Conservation (phyloP, 2,888 invertebrate species). For the Watsonalla binaria region DNA sequence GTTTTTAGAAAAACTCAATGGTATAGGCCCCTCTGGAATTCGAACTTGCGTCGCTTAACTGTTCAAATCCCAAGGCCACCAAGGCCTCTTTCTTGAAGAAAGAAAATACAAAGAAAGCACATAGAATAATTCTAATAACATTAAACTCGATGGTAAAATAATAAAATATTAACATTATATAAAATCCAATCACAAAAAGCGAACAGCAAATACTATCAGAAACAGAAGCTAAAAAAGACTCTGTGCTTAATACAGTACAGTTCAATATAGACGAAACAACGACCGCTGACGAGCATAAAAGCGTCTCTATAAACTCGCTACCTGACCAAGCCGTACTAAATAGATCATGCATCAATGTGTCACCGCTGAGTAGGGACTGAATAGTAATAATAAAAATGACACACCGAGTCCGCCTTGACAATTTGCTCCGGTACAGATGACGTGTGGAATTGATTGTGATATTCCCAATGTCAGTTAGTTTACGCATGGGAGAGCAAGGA, state of each 20-base stretch:
- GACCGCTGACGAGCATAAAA: slow-evolving; percentile 5
- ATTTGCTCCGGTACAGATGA: slow-evolving; percentile 54
- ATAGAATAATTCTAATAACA: too few species aligned
- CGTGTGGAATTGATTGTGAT: slow-evolving; percentile 39
- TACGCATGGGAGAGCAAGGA: slow-evolving; percentile 29
- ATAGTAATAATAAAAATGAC: slow-evolving; percentile 39
- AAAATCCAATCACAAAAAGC: neutral
- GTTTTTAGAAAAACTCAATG: too few species aligned
- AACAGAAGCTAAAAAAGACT: neutral
- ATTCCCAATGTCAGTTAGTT: slow-evolving; percentile 31
- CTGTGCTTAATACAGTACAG: neutral
- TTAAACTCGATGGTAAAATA: too few species aligned
- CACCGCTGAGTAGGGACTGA: slow-evolving; percentile 50
- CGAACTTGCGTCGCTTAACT: too few species aligned
- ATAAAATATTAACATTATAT: too few species aligned
- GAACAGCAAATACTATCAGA: neutral
- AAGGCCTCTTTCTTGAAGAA: too few species aligned
- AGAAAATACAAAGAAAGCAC: too few species aligned
- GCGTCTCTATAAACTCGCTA: slow-evolving; percentile 10
- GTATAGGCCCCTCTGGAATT: too few species aligned
- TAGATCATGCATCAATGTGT: slow-evolving; percentile 59
- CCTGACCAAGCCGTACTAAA: slow-evolving; percentile 31
- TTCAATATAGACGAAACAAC: neutral
- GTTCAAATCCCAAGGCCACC: too few species aligned
- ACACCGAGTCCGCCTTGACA: slow-evolving; percentile 45